Base-by-base conservation (phyloP, 2,888 invertebrate species). In the Malachius bipustulatus region DNA sequence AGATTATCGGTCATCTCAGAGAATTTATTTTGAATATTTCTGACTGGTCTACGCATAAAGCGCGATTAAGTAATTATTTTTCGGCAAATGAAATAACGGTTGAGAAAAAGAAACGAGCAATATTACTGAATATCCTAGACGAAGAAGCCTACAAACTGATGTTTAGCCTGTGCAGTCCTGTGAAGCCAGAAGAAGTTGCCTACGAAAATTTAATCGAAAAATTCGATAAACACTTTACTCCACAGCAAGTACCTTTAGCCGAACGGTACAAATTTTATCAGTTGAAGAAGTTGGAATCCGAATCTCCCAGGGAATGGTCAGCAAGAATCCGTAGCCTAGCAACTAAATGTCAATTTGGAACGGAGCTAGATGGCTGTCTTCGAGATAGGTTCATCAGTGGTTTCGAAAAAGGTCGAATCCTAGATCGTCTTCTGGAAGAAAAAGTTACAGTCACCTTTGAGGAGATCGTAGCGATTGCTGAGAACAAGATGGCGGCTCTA, bases 111-210 rank as follows among this genome's bases (percentile, higher is more conserved):
- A 43, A 40, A 40, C 41, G 46, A 10, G 47, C 48, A 8, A 39
- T 50, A 24, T 37, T 50, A 16, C 27, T 49, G 12, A 47, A 44
- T 16, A 32, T 40, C 15, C 26, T 50, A 6, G 43, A 46, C 16
- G 43, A 48, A 26, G 47, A 47, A 26, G 39, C 47, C 6, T 49
- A 47, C 37, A 42, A 43, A 40, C 30, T 49, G 9, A 32, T 48
- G 14, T 35, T 35, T 24, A 39, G 36, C 30, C 36, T 49, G 30
- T 43, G 44, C 29, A 19, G 32, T 30, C 44, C 42, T 46, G 46
- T 2, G 47, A 49, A 35, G 19, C 47, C 47, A 1, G 47, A 49
- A 35, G 19, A 6, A 26, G 40, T 39, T n/a, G 13, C 41, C 2
- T 47, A 39, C 31, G 37, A 32, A 6, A 26, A 16, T 4, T 39